These are phyloP conservation scores for Tenthredo mesomela DNA, from an alignment of 2,888 invertebrate genomes.

Conservation along the genomic window DNA sequence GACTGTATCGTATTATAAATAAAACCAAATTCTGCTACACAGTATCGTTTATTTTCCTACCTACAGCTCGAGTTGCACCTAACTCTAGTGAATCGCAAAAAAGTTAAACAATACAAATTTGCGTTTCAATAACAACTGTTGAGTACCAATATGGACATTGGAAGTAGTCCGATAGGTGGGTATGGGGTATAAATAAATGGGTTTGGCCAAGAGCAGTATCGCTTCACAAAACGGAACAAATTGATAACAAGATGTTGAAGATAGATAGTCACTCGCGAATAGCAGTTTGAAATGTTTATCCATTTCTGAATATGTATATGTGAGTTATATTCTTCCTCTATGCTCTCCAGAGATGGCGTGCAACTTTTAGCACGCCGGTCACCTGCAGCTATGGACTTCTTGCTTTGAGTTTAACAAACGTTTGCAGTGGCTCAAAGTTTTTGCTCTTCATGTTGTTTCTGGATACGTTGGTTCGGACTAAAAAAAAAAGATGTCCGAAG, in stretches of 20 bases:
- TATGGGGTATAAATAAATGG: background rate
- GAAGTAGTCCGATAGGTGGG: background rate
- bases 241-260: background rate
- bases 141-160: background rate
- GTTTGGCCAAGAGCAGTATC: background rate
- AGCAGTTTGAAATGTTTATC: constrained; percentile 59
- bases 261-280: background rate
- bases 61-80: background rate
- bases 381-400: background rate
- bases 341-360: background rate
- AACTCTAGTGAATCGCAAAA: too few relatives aligned
- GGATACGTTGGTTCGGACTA: background rate
- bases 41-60: background rate
- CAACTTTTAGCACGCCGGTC: background rate
- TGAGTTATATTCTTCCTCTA: background rate
- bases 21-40: background rate
- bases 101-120: background rate
- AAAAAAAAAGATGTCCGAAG: too few relatives aligned
- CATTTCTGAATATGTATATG: background rate
- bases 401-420: background rate
- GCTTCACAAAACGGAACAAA: background rate
- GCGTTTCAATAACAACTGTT: background rate
- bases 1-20: background rate
- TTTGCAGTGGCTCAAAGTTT: background rate
- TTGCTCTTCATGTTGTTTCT: background rate